Evolutionary conservation across 2,797 vertebrate genomes (phyloP), one percentile per base, ranked within the genome.

Genomic region (Chaenodraco wilsoni): DNA sequence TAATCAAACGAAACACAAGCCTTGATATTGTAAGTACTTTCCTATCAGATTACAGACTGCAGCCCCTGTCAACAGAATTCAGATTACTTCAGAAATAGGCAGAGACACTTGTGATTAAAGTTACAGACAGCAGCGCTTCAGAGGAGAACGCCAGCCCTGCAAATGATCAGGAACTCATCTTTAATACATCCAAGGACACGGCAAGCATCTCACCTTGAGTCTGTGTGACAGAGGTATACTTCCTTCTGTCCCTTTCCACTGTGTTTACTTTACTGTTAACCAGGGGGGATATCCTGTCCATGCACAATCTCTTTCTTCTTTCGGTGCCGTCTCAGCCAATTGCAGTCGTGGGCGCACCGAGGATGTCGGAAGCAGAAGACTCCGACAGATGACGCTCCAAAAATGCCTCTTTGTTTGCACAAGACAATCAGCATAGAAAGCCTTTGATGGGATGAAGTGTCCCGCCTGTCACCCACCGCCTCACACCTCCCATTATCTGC

Each of bases 1-100:
- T 93, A 91, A 92, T 92, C 91, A 93, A 91, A 92, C 67, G 79
- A 91, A 93, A 92, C 89, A 85, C 83, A 82, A 89, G 89, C 89
- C 87, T 89, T 91, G 86, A 92, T 93, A 91, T 88, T 89, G 88
- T 88, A 88, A 91, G 90, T 87, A 76, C 83, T 85, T 85, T 83
- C 60, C 88, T 92, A 88, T 92, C 89, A 82, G 81, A 85, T 91
- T 91, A 89, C 91, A 5, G 5, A 79, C 84, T 77, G 65, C 81
- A 78, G 72, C 50, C 49, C 78, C 82, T 87, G 88, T 89, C 87
- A 83, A 82, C 80, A 85, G 82, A 87, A 90, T 87, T 84, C 33
- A 23, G 76, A 93, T 88, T 87, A 88, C 88, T 87, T 78, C 67
- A 70, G 88, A 75, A 81, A 92, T 67, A 77, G 88, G 83, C 66